Evolutionary conservation across 2,113 vertebrate genomes (phyloP).

Genomic region (Gobiocypris rarus): DNA sequence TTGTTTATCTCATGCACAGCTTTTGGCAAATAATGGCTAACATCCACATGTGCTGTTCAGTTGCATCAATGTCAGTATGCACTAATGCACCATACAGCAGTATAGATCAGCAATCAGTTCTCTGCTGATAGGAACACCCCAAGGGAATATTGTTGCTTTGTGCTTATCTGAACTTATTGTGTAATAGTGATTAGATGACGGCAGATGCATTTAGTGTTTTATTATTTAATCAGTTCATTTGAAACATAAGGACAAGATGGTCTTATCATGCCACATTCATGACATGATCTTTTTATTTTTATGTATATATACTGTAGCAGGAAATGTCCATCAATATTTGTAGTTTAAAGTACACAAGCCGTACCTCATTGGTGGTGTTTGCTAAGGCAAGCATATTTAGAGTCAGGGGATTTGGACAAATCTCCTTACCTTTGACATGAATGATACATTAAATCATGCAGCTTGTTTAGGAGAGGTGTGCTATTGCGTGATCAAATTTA

Average conservation of each 20-base stretch:
- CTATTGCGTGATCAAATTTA: not conserved
- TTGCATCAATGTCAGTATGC: slow-evolving; percentile 40
- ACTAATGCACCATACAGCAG: slow-evolving; percentile 34
- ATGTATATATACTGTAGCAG: not conserved
- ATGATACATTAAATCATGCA: not conserved
- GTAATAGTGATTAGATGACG: slow-evolving; percentile 43
- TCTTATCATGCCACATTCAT: not conserved
- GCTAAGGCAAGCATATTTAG: not conserved
- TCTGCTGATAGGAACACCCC: slow-evolving; percentile 7
- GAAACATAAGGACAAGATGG: not conserved
- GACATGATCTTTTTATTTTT: slow-evolving; percentile 7
- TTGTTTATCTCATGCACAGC: slow-evolving; percentile 48
- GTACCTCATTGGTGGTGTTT: not conserved
- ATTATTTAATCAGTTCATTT: slow-evolving; percentile 15
- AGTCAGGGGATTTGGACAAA: not conserved
- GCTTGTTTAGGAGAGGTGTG: not conserved
- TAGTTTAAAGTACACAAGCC: not conserved
- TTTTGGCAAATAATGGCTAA: slow-evolving; percentile 38
- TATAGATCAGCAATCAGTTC: slow-evolving; percentile 18
- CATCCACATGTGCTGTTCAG: slow-evolving; percentile 42
- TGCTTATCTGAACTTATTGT: slow-evolving; percentile 29
- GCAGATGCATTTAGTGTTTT: slow-evolving; percentile 40
- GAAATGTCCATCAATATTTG: not conserved
- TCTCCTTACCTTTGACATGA: not conserved
- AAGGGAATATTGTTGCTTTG: not conserved